These are phyloP conservation scores for Aricia artaxerxes DNA, from an alignment of 2,888 invertebrate species.

Conservation along the genomic window DNA sequence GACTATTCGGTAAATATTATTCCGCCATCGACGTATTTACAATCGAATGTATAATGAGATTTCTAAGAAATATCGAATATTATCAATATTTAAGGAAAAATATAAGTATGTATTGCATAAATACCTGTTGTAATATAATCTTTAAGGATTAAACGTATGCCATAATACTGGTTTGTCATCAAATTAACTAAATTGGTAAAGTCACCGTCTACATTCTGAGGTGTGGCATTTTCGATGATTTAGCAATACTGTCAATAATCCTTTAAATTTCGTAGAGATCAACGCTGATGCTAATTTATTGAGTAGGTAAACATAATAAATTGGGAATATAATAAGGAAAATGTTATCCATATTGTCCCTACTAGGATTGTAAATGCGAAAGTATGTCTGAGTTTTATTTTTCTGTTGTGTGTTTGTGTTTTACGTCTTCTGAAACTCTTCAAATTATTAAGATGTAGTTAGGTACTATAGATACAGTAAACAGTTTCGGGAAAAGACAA, in stretches of 20 bases:
- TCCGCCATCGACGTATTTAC: background rate
- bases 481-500: no score
- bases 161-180: background rate
- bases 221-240: conserved; percentile 8
- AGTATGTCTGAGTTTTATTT: no score
- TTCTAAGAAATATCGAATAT: conserved; percentile 9
- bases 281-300: background rate
- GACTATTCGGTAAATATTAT: conserved; percentile 7
- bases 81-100: background rate
- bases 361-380: no score
- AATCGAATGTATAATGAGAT: background rate
- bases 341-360: background rate
- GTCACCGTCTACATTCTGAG: background rate
- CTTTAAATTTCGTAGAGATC: background rate
- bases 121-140: background rate
- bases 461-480: no score
- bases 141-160: background rate
- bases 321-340: background rate
- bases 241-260: background rate
- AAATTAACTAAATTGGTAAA: conserved; percentile 8
- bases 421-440: no score
- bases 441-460: no score
- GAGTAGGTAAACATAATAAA: background rate
- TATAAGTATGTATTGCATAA: background rate
- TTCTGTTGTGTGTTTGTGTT: no score